These are phyloP conservation scores for Diplodus puntazzo DNA, from an alignment of 2,797 vertebrate species.

Conservation along the genomic window DNA sequence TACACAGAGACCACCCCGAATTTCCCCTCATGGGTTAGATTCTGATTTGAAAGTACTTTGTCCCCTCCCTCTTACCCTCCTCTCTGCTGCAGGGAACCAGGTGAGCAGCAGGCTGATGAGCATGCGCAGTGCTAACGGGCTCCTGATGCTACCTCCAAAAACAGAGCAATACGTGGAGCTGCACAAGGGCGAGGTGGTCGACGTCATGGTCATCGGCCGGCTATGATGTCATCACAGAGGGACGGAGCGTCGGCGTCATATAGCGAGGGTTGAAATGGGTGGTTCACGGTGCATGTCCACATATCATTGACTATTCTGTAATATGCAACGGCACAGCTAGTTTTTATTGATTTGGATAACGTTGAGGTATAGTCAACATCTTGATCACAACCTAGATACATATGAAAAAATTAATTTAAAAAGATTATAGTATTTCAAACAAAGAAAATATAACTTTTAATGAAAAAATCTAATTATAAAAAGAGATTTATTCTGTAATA, in stretches of 20 bases:
- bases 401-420: slow-evolving; percentile 85
- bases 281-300: slow-evolving; percentile 99
- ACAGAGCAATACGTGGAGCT: slow-evolving; percentile 99
- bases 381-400: slow-evolving; percentile 93
- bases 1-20: not conserved
- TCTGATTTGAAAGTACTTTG: not conserved
- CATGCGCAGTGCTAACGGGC: slow-evolving; percentile 99
- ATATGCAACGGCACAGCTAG: slow-evolving; percentile 99
- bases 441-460: slow-evolving; percentile 99
- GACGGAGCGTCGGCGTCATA: slow-evolving; percentile 74
- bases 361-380: slow-evolving; percentile 99
- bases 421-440: slow-evolving; percentile 94
- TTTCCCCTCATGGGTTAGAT: not conserved
- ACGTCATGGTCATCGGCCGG: slow-evolving; percentile 99
- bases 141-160: slow-evolving; percentile 99
- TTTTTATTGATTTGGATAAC: slow-evolving; percentile 99
- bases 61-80: not conserved
- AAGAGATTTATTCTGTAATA: slow-evolving; percentile 99
- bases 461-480: slow-evolving; percentile 93
- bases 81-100: slow-evolving; percentile 91
- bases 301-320: slow-evolving; percentile 99
- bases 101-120: slow-evolving; percentile 99
- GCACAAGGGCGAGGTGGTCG: slow-evolving; percentile 99
- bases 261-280: slow-evolving; percentile 83
- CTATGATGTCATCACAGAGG: slow-evolving; percentile 92